Base-by-base conservation (phyloP, 2,888 invertebrate species). In the Xanthorhoe designata region DNA sequence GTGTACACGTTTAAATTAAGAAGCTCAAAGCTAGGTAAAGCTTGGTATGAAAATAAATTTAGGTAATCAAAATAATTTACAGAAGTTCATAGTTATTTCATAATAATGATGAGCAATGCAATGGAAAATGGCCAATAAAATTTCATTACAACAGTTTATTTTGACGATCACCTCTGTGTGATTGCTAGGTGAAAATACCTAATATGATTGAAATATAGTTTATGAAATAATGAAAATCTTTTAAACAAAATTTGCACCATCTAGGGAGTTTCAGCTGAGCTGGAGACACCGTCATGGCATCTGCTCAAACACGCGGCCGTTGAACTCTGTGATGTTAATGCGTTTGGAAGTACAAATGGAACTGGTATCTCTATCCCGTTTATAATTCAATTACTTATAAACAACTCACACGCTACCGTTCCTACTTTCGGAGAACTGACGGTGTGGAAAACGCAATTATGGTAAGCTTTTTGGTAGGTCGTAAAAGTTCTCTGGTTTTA, bases 291-390 rank as follows among this genome's bases (percentile, higher is more conserved):
- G 68, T 68, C 68, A 77, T 75, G 78, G 80, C 84, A 83, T 82
- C 83, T 87, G 85, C 79, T 81, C 81, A 86, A 87, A 87, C 81
- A 84, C 71, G 76, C 86, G 89, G 85, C 77, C 90, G 78, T 86
- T 90, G 91, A 90, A 91, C 91, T 80, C 78, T 75, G 75, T 79
- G 81, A 85, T 80, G 83, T 80, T 78, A 82, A 86, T 80, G 83
- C 79, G 79, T 83, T 83, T 83, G 80, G 64, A 68, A 65, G 66
- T 74, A 65, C 68, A 82, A 80, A 74, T 81, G 72, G 82, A 87
- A 89, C 84, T 83, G 82, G 84, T 85, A 66, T 73, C 77, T 75
- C 73, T 70, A 76, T 78, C 69, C 76, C 76, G 74, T 74, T 80
- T 80, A 76, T 81, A 80, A 82, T 80, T 82, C 75, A 77, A 82